Evolutionary conservation across 2,797 vertebrate genomes (phyloP).

Genomic region (Sebastes kiyomatsui): DNA sequence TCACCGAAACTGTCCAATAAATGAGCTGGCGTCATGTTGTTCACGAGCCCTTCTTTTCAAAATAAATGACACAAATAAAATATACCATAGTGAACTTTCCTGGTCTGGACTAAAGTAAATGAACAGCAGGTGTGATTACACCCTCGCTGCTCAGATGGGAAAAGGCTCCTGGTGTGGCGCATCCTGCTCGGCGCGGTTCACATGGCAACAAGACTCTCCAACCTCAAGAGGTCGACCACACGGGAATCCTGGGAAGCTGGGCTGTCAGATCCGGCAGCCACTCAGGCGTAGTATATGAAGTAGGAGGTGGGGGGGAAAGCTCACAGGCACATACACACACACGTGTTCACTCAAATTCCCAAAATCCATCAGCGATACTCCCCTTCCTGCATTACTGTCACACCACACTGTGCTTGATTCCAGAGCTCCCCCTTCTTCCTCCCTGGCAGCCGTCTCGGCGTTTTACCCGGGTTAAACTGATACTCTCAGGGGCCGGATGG

Average conservation of each 20-base stretch:
- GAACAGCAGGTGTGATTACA: constrained; percentile 50
- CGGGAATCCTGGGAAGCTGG: constrained; percentile 72
- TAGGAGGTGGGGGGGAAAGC: constrained; percentile 20
- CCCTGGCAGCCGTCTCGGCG: constrained; percentile 43
- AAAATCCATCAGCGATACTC: constrained; percentile 60
- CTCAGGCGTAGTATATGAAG: constrained; percentile 65
- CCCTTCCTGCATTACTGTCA: constrained; percentile 44
- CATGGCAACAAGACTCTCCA: constrained; percentile 76
- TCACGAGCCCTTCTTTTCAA: neutral
- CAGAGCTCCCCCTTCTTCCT: constrained; percentile 33
- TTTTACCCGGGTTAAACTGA: constrained; percentile 74
- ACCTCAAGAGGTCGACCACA: constrained; percentile 61
- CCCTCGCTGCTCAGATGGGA: constrained; percentile 14
- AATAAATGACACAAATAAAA: constrained; percentile 3
- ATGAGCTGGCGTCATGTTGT: constrained; percentile 7
- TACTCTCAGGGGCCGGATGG: constrained; percentile 59
- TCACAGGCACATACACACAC: constrained; percentile 15
- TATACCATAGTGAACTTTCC: constrained; percentile 4
- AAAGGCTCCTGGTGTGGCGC: constrained; percentile 21
- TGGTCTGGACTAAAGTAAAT: constrained; percentile 14
- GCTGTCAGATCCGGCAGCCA: constrained; percentile 72
- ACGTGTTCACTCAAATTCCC: constrained; percentile 51
- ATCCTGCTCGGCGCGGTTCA: constrained; percentile 66
- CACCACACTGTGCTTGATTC: constrained; percentile 49
- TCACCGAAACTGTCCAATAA: constrained; percentile 33